Conservation (phyloP, 64 coral and sea anemone genomes). For the Hydrozoanthus tunicans region DNA sequence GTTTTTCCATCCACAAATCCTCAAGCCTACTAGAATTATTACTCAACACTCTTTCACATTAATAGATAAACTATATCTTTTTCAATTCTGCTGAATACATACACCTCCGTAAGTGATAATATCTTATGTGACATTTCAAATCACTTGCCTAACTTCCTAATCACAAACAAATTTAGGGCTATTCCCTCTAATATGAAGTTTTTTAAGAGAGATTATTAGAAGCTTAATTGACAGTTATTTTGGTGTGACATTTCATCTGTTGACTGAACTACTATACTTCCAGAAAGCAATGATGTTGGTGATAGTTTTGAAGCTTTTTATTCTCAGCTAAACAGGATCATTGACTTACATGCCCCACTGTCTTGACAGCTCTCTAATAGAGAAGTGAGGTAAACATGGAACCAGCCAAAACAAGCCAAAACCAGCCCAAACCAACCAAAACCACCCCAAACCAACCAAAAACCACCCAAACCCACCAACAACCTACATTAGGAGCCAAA, state of each 20-base stretch:
- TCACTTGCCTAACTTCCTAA: no score
- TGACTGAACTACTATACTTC: not conserved
- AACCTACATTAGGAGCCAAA: no score
- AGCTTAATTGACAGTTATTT: conserved; percentile 2
- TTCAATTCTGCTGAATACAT: no score
- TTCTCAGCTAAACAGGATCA: no score
- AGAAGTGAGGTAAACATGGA: not conserved
- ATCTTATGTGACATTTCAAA: no score
- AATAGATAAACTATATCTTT: not conserved
- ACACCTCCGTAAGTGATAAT: no score
- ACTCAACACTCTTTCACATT: conserved; percentile 15
- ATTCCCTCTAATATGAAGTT: conserved; percentile 11
- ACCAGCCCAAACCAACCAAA: no score
- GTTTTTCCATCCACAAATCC: conserved; percentile 8
- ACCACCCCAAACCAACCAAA: no score
- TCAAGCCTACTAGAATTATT: not conserved
- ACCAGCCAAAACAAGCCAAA: no score
- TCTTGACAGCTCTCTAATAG: conserved; percentile 4
- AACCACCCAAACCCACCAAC: no score
- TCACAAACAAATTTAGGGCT: not conserved
- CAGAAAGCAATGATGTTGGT: not conserved
- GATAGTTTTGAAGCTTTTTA: not conserved
- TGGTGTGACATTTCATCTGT: not conserved
- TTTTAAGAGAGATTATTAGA: conserved; percentile 4
- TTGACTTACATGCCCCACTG: no score